These are phyloP conservation scores for Formicarius rufipectus DNA, from an alignment of 2,113 vertebrate species.

Conservation along the genomic window DNA sequence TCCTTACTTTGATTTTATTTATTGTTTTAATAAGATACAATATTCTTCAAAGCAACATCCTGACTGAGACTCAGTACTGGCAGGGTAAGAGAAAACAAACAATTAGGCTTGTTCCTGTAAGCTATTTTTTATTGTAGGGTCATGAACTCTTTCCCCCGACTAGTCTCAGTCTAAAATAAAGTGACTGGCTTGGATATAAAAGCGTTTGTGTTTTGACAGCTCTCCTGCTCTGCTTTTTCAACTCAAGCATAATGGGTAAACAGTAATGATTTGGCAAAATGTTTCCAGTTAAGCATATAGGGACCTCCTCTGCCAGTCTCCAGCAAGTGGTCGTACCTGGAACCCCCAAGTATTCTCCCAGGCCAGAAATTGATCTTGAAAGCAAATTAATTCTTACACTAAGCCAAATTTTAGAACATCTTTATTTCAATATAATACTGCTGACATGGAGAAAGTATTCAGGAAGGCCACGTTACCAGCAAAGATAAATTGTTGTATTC, in stretches of 20 bases:
- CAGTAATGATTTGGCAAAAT: not conserved
- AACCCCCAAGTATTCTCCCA: not conserved
- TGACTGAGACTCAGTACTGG: not conserved
- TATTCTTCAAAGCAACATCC: not conserved
- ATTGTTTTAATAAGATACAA: not conserved
- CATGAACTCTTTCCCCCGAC: not conserved
- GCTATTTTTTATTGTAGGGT: not conserved
- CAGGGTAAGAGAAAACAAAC: not conserved
- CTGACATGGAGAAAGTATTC: not conserved
- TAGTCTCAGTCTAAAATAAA: slow-evolving; percentile 20
- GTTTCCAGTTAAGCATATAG: slow-evolving; percentile 43
- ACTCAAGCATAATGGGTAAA: not conserved
- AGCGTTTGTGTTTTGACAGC: slow-evolving; percentile 50
- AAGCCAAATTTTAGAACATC: not conserved
- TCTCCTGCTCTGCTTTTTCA: slow-evolving; percentile 20
- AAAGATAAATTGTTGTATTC: not conserved
- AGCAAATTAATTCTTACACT: slow-evolving; percentile 36
- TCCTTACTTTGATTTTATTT: not conserved
- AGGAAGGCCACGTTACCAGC: not conserved
- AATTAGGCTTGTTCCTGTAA: not conserved
- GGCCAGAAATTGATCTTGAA: slow-evolving; percentile 24
- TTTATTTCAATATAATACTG: not conserved
- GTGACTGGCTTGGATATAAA: not conserved
- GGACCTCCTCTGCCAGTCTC: not conserved
- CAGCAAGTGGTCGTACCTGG: not conserved